Base-by-base conservation (phyloP, 2,888 invertebrate genomes). In the Sarcophaga caerulescens region DNA sequence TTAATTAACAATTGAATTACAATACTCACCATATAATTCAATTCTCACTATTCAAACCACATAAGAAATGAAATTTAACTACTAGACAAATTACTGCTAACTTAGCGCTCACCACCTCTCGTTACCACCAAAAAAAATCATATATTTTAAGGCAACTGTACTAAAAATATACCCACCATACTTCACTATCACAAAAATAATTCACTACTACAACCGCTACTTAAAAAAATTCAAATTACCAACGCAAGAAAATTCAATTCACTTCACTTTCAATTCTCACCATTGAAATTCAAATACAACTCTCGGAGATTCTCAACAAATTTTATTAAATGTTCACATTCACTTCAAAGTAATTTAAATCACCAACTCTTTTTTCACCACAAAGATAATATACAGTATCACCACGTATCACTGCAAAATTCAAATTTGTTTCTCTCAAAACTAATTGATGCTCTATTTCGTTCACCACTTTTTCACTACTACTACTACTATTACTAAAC, bases 281-380 rank as follows among this genome's bases (percentile, higher is more conserved):
- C 79, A 85, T 65, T 82, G 17, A 82, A 82, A 82, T 80, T 80
- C 59, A 62, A 52, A 52, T 17, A 79, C 65, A 66, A 73, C 68
- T 45, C 14, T 21, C 73, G 73, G 77, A 75, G 62, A 68, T 74
- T 80, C 83, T 69, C 80, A 78, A 79, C 69, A 75, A 77, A 10
- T 62, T 57, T 75, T 57, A 14, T 57, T 52, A 81, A 85, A 81
- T 81, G 74, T 85, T 81, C 76, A 83, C 86, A 84, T 78, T 83
- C 87, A 86, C 81, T 83, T 84, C 75, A 82, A 84, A 35, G 10
- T 35, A 73, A 81, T 66, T 77, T 74, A 80, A 59, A 73, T 86
- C 82, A 87, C 87, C 84, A 8, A 86, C 75, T 76, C 68, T 68
- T 68, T 68, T 47, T 23, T 70, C 82, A 85, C 84, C 75, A 87